Evolutionary conservation across 2,113 vertebrate species (phyloP).

Genomic region (Trematocara stigmaticum): DNA sequence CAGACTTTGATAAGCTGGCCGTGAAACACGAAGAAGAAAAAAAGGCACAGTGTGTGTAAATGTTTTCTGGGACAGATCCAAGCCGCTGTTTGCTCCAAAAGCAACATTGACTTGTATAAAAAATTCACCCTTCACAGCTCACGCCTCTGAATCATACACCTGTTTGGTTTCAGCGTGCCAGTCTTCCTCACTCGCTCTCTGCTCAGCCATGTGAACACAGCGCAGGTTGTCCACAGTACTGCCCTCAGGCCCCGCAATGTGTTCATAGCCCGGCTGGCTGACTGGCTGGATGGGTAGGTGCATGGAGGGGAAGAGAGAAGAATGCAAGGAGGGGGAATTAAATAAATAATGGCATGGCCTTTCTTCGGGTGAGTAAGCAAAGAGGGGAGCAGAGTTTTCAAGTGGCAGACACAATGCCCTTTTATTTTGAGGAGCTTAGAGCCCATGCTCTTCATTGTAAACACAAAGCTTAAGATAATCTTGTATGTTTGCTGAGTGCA

Average conservation of each 20-base stretch:
- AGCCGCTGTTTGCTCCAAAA: slow-evolving; percentile 60
- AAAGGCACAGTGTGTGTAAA: slow-evolving; percentile 53
- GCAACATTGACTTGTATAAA: slow-evolving; percentile 66
- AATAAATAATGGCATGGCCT: slow-evolving; percentile 66
- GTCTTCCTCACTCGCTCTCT: slow-evolving; percentile 68
- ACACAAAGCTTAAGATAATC: slow-evolving; percentile 30
- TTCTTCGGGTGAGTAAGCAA: slow-evolving; percentile 64
- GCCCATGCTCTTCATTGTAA: slow-evolving; percentile 32
- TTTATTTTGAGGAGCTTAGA: slow-evolving; percentile 49
- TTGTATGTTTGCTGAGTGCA: neutral
- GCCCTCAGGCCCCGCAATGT: slow-evolving; percentile 78
- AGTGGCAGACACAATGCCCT: slow-evolving; percentile 47
- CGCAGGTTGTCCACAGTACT: slow-evolving; percentile 74
- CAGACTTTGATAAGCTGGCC: neutral
- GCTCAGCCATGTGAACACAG: slow-evolving; percentile 76
- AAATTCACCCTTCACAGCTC: slow-evolving; percentile 76
- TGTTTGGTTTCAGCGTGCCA: slow-evolving; percentile 76
- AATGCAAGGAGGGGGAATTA: slow-evolving; percentile 46
- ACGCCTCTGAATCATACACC: slow-evolving; percentile 76
- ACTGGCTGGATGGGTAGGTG: slow-evolving; percentile 7
- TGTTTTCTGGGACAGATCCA: slow-evolving; percentile 63
- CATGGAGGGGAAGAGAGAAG: slow-evolving; percentile 23
- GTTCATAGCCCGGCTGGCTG: slow-evolving; percentile 65
- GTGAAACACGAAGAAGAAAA: slow-evolving; percentile 8
- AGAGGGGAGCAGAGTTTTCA: slow-evolving; percentile 38